phyloP scores from a whole-genome alignment of 2,888 invertebrate species.

The Hydrotaea diabolus region DNA sequence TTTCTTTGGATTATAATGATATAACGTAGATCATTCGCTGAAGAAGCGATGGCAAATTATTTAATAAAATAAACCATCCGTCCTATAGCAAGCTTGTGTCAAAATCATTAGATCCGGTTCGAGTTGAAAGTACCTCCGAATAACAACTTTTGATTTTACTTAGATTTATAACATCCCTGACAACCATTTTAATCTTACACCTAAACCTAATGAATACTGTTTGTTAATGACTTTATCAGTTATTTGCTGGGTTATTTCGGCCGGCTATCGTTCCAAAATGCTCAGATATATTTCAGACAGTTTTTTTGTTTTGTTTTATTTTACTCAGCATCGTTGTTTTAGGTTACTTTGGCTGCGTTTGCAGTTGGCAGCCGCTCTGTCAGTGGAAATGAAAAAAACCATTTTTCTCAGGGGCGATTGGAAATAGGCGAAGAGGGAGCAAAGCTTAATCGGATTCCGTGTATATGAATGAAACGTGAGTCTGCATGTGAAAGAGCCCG shows the following conservation, averaged over 20 bases:
- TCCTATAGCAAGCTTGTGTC: too few species aligned
- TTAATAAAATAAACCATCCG: too few species aligned
- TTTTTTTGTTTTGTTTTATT: constrained; percentile 40
- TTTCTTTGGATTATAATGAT: too few species aligned
- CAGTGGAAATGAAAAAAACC: constrained; percentile 55
- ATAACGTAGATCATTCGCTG: too few species aligned
- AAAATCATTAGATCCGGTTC: too few species aligned
- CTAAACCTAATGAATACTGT: too few species aligned
- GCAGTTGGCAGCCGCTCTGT: constrained; percentile 59
- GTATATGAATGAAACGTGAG: constrained; percentile 43
- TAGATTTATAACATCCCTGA: too few species aligned
- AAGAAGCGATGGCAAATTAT: too few species aligned
- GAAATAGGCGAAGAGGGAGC: constrained; percentile 16
- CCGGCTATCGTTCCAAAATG: not conserved
- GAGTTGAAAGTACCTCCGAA: too few species aligned
- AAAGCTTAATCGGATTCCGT: not conserved
- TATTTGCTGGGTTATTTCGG: not conserved
- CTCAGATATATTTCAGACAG: constrained; percentile 46
- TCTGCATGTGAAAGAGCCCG: constrained; percentile 48
- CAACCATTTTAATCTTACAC: too few species aligned
- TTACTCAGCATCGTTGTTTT: constrained; percentile 21
- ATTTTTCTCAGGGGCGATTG: constrained; percentile 1
- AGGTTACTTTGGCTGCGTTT: not conserved
- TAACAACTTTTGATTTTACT: too few species aligned
- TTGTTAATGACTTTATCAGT: not conserved